Base-by-base conservation (phyloP, 2,797 vertebrate genomes). In the Protosalanx chinensis region DNA sequence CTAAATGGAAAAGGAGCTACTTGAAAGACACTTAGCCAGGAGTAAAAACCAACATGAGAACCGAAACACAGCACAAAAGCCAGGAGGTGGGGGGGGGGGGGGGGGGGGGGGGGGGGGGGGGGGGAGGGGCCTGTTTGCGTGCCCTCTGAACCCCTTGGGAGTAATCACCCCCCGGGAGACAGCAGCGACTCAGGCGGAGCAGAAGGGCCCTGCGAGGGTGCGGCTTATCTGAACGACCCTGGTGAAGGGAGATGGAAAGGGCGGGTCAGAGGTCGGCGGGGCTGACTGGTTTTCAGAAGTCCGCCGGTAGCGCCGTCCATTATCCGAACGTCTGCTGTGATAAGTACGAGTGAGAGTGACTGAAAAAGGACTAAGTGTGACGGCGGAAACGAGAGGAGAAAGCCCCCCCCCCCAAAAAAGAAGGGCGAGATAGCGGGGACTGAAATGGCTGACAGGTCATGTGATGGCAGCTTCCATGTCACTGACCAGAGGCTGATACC, bases 191-290 rank as follows among this genome's bases (percentile, higher is more conserved):
- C 84, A 84, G 86, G 85, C 86, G 84, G 82, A 84, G 73, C 82
- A 88, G 87, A 89, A 89, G 80, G 76, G 82, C 80, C 13, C 15
- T 81, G 82, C 84, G 80, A 87, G 86, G 77, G 84, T 81, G 78
- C 12, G 18, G 90, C 90, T 90, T 90, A 92, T 92, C 92, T 91
- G 68, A 75, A 80, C 87, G 84, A 85, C 85, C 88, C 88, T 89
- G 83, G 84, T 90, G 90, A 92, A 89, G 91, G 91, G 92, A 92
- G 91, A 92, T 90, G 90, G 89, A 88, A 87, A 87, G 88, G 82
- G 72, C 82, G 70, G 89, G 79, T 91, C 91, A 91, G 73, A 80
- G 92, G 90, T 93, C 90, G 82, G 79, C 70, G 1, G 80, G 88
- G 87, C 84, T 87, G 88, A 90, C 90, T 87, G 90, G 85, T 91